Evolutionary conservation across 2,113 vertebrate genomes (phyloP).

Genomic region (Plecotus auritus): DNA sequence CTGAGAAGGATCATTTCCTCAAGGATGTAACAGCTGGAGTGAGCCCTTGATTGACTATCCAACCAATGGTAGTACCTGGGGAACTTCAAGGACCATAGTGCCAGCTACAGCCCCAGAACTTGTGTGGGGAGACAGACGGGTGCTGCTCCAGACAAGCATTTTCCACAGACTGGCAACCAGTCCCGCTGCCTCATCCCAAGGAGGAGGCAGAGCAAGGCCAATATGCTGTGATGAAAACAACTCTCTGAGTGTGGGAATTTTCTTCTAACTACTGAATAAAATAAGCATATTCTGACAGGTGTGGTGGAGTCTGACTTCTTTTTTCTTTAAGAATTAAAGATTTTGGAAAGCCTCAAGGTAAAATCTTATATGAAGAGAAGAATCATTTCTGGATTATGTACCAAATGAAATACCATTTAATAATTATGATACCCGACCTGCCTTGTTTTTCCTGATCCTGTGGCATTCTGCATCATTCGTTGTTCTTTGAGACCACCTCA

Average conservation of each 20-base stretch:
- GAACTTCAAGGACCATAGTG: conserved; percentile 48
- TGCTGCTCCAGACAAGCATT: conserved; percentile 69
- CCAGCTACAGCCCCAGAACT: conserved; percentile 65
- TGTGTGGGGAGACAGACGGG: conserved; percentile 67
- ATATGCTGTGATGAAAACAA: conserved; percentile 55
- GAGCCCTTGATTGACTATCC: conserved; percentile 31
- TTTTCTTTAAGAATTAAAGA: not conserved
- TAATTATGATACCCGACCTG: not conserved
- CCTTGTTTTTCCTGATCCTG: not conserved
- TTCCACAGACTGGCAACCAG: conserved; percentile 65
- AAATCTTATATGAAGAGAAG: not conserved
- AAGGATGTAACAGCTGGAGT: conserved; percentile 20
- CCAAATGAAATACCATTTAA: not conserved
- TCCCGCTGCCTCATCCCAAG: conserved; percentile 67
- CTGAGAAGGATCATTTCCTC: conserved; percentile 45
- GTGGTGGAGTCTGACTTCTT: not conserved
- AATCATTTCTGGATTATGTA: not conserved
- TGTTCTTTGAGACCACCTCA: not conserved
- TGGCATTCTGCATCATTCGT: not conserved
- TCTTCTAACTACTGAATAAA: conserved; percentile 55
- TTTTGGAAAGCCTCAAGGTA: not conserved
- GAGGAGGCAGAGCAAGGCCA: conserved; percentile 42
- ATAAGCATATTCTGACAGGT: conserved; percentile 38
- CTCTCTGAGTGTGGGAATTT: not conserved
- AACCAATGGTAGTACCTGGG: conserved; percentile 67